Evolutionary conservation across 2,888 invertebrate species (phyloP).

Genomic region (Caenorhabditis uteleia): DNA sequence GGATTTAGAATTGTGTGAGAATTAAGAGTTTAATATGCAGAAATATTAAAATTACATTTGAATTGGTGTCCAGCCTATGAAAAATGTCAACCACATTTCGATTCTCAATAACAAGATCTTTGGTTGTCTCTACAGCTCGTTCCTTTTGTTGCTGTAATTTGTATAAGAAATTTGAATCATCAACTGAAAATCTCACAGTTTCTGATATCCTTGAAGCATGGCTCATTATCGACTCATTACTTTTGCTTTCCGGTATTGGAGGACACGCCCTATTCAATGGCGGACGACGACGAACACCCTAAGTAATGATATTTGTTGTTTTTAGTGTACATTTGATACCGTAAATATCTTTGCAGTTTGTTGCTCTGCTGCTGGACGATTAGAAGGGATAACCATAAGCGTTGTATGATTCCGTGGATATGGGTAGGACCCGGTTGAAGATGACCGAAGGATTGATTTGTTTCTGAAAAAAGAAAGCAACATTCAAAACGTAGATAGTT

Average conservation of each 20-base stretch:
- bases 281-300: conserved; percentile 54
- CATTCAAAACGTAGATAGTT: too few species aligned
- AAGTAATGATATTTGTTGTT: not conserved
- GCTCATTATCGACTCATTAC: conserved; percentile 67
- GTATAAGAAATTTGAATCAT: not conserved
- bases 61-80: conserved; percentile 32
- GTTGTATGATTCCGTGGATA: conserved; percentile 67
- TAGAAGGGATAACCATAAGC: conserved; percentile 61
- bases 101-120: conserved; percentile 57
- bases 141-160: not conserved
- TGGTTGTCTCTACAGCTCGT: not conserved
- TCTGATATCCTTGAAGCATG: conserved; percentile 48
- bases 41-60: conserved; percentile 27
- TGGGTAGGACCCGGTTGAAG: conserved; percentile 56
- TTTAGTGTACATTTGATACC: conserved; percentile 5
- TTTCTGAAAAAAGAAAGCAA: conserved; percentile 27
- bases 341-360: conserved; percentile 32
- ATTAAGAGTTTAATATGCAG: not conserved
- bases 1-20: not conserved
- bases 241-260: conserved; percentile 67
- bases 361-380: conserved; percentile 35
- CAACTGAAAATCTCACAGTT: conserved; percentile 10
- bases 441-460: conserved; percentile 46
- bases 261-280: conserved; percentile 68
- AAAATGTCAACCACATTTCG: conserved; percentile 44